Evolutionary conservation across 2,888 invertebrate species (phyloP), one percentile per base, ranked within the genome.

Genomic region (Sylvicola cinctus): DNA sequence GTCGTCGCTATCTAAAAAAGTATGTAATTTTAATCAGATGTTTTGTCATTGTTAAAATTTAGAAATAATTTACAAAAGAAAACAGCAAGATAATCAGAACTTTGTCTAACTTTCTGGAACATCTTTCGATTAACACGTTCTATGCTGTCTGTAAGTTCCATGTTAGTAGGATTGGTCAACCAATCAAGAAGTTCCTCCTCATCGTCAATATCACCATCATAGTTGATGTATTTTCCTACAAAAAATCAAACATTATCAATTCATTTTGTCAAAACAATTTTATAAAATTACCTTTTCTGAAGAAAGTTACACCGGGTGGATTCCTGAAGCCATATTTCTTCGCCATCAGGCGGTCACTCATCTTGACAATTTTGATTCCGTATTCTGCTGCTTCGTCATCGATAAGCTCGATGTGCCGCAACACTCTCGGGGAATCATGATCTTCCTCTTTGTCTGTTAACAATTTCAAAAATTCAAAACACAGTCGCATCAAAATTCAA

Each of bases 341-440:
- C 2, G 87, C 88, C 84, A 90, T 90, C 23, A 90, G 57, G 13
- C 75, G 67, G 55, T 90, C 90, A 45, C 69, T 70, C 63, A 81
- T 81, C 60, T 88, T 83, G 0, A 83, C 83, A 41, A 90, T 71
- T 60, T 81, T 79, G 39, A 90, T 88, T 35, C 88, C 88, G 54
- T 87, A 90, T 52, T 88, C 87, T 8, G 76, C 64, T 13, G 87
- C 87, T 60, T 90, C 88, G 45, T 88, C 87, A 45, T 90, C 90
- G 43, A 88, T 90, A 32, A 87, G 55, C 55, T 88, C 88, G 38
- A 88, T 69, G 50, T 87, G 84, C 38, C 85, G 64, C n/a, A 85
- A 62, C 34, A 84, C 69, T 49, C 75, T 65, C 3, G 81, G 78
- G 50, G 79, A 75, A 42, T 77, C 74, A 10, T 76, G 70, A 57